These are phyloP conservation scores for Acanthopagrus latus DNA, from an alignment of 2,797 vertebrate species.

Conservation along the genomic window DNA sequence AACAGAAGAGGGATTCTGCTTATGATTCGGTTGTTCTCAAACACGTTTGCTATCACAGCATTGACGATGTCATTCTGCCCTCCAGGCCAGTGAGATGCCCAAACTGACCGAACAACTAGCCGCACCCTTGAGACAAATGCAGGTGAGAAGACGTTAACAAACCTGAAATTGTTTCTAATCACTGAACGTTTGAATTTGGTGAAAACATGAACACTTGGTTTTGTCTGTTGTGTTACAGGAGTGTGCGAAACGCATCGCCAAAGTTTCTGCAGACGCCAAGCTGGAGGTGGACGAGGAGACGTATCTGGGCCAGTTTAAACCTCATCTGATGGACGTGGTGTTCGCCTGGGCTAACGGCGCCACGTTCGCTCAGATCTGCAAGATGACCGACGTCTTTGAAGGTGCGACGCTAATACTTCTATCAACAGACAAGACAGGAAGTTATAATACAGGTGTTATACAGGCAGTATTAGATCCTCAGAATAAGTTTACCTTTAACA, in stretches of 20 bases:
- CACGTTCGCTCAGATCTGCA: constrained; percentile 97
- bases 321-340: constrained; percentile 98
- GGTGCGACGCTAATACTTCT: constrained; percentile 78
- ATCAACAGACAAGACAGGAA: background rate
- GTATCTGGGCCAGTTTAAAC: constrained; percentile 94
- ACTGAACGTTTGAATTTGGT: rapidly evolving
- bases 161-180: rapidly evolving
- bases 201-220: background rate
- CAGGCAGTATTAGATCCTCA: no score
- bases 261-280: constrained; percentile 97
- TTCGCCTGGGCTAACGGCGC: constrained; percentile 97
- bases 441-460: background rate
- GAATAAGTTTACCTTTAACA: no score
- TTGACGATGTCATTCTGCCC: background rate
- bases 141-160: constrained; percentile 84
- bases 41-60: background rate
- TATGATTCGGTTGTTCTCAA: background rate
- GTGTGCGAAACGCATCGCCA: constrained; percentile 97
- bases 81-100: constrained; percentile 96
- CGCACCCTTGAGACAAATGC: constrained; percentile 96
- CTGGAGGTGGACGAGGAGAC: constrained; percentile 96
- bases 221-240: constrained; percentile 84
- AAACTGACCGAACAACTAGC: constrained; percentile 96
- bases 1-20: background rate
- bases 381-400: constrained; percentile 99